Conservation (phyloP, 2,888 invertebrate species). For the Volucella zonaria region DNA sequence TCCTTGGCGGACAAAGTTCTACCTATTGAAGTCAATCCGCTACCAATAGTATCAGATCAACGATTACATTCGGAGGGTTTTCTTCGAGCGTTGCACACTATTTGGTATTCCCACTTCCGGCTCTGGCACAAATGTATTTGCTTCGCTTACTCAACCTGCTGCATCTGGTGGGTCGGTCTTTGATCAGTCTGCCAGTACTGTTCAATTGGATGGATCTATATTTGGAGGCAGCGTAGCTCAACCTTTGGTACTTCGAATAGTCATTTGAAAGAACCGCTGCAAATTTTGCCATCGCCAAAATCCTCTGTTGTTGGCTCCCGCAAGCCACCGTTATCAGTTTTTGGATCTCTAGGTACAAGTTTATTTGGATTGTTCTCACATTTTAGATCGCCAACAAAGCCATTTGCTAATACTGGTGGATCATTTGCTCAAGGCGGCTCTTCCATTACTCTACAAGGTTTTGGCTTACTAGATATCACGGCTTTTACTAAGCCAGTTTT, state of each 20-base stretch:
- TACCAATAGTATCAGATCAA: constrained; percentile 35
- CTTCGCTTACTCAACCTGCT: constrained; percentile 52
- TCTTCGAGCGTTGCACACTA: constrained; percentile 62
- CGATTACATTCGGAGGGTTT: constrained; percentile 47
- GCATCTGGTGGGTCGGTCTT: constrained; percentile 74
- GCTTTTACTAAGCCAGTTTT: too few relatives aligned
- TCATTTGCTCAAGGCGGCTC: too few relatives aligned
- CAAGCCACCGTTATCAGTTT: constrained; percentile 67
- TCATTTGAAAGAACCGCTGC: constrained; percentile 75
- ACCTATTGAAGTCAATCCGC: constrained; percentile 58
- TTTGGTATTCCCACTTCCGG: constrained; percentile 74
- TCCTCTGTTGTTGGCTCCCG: constrained; percentile 57
- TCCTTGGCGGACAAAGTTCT: constrained; percentile 75
- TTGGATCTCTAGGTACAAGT: constrained; percentile 63
- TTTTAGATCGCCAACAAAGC: constrained; percentile 75
- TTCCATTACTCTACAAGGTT: constrained; percentile 79
- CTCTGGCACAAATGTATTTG: constrained; percentile 53
- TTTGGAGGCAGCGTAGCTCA: constrained; percentile 71
- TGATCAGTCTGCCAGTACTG: too few relatives aligned
- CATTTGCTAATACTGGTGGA: constrained; percentile 56
- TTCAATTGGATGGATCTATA: constrained; percentile 73
- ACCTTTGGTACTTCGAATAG: constrained; percentile 72
- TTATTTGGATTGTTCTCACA: constrained; percentile 77
- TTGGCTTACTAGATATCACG: constrained; percentile 78
- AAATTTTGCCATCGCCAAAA: constrained; percentile 74